Evolutionary conservation across 2,888 invertebrate species (phyloP).

Genomic region (Phorcus lineatus): DNA sequence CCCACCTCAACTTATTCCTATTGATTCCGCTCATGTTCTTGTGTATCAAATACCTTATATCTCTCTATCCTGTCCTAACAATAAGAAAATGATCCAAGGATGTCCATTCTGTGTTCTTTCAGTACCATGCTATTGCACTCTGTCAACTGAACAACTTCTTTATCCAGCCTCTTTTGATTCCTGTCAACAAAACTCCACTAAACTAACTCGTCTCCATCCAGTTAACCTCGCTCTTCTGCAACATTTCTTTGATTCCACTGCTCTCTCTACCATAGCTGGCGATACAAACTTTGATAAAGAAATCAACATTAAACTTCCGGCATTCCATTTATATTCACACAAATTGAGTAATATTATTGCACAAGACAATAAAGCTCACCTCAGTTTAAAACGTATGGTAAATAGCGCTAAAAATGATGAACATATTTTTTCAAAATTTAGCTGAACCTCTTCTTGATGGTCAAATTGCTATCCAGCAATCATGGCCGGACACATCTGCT

Average conservation of each 20-base stretch:
- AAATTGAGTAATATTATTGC: neutral
- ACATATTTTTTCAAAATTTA: neutral
- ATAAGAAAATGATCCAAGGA: neutral
- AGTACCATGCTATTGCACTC: neutral
- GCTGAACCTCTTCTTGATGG: conserved; percentile 6
- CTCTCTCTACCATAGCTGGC: neutral
- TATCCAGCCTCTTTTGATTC: neutral
- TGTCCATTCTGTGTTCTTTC: neutral
- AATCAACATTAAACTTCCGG: neutral
- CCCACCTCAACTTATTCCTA: neutral
- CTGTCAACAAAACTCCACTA: neutral
- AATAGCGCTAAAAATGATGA: neutral
- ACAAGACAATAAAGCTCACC: neutral
- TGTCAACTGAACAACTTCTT: neutral
- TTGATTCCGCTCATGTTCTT: neutral
- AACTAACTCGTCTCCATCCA: neutral
- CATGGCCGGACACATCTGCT: neutral
- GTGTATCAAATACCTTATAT: neutral
- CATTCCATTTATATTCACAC: neutral
- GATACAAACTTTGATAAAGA: neutral
- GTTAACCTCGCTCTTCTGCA: neutral
- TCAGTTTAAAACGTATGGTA: neutral
- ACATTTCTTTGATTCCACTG: conserved; percentile 6
- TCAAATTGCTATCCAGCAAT: neutral
- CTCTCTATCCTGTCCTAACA: neutral